Conservation (phyloP, 2,797 vertebrate species). For the Amphiprion clarkii region DNA sequence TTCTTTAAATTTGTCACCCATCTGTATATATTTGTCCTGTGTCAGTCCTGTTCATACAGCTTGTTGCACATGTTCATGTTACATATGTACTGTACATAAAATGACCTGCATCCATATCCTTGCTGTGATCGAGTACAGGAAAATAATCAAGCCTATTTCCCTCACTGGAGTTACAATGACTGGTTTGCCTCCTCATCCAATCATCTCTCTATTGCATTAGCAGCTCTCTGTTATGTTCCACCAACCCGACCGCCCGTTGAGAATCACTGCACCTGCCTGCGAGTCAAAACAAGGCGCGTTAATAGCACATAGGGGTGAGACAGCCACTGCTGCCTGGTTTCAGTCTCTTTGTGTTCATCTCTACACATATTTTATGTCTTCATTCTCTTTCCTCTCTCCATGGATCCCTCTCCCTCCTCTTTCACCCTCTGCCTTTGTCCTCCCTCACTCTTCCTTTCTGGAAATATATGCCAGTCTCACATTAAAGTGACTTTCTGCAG, state of each 20-base stretch:
- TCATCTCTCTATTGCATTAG: not conserved
- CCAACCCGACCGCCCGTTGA: not conserved
- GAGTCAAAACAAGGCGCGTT: not conserved
- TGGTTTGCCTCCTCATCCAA: not conserved
- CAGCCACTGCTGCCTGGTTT: not conserved
- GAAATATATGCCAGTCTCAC: slow-evolving; percentile 43
- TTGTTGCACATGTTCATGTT: not conserved
- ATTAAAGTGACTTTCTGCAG: slow-evolving; percentile 57
- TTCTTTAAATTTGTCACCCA: too few relatives aligned
- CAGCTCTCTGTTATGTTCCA: not conserved
- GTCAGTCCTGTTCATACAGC: not conserved
- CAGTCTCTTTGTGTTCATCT: slow-evolving; percentile 13
- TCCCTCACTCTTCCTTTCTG: not conserved
- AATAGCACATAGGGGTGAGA: not conserved
- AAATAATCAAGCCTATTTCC: not conserved
- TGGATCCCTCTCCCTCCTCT: not conserved
- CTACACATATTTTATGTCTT: slow-evolving; percentile 7
- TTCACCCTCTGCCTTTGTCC: slow-evolving; percentile 6
- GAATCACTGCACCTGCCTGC: not conserved
- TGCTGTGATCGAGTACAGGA: not conserved
- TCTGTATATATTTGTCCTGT: too few relatives aligned
- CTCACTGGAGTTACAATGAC: too few relatives aligned
- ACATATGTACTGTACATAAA: not conserved
- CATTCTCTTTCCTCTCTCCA: not conserved
- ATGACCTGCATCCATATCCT: not conserved